Conservation (phyloP, 2,888 invertebrate genomes). For the Drosophila quinaria region DNA sequence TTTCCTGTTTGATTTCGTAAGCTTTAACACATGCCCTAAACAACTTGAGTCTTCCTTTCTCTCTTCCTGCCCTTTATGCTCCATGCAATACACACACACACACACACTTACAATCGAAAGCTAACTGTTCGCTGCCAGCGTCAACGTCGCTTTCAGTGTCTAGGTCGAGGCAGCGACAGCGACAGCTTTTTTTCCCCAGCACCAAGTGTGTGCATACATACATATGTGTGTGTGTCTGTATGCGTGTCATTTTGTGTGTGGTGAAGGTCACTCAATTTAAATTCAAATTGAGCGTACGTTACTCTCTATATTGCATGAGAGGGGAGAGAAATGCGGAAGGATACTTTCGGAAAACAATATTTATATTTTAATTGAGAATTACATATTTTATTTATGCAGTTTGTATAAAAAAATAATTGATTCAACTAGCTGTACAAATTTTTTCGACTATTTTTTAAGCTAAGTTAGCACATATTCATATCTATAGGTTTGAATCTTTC, state of each 20-base stretch:
- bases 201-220: constrained; percentile 12
- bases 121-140: constrained; percentile 13
- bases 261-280: constrained; percentile 17
- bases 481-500: neutral
- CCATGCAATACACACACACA: constrained; percentile 2
- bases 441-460: neutral
- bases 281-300: neutral
- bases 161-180: constrained; percentile 72
- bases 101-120: neutral
- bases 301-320: neutral
- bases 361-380: neutral
- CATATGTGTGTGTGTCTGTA: constrained; percentile 13
- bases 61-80: neutral
- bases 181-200: constrained; percentile 46
- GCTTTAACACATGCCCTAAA: constrained; percentile 54
- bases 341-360: constrained; percentile 1
- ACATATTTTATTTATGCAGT: too few relatives aligned
- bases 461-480: neutral
- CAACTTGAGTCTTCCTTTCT: neutral
- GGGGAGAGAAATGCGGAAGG: neutral
- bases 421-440: neutral
- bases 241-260: constrained; percentile 5
- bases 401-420: too few relatives aligned
- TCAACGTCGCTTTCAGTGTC: constrained; percentile 67
- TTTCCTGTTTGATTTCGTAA: constrained; percentile 47